Conservation (phyloP, 2,888 invertebrate species). For the Clanis bilineata region DNA sequence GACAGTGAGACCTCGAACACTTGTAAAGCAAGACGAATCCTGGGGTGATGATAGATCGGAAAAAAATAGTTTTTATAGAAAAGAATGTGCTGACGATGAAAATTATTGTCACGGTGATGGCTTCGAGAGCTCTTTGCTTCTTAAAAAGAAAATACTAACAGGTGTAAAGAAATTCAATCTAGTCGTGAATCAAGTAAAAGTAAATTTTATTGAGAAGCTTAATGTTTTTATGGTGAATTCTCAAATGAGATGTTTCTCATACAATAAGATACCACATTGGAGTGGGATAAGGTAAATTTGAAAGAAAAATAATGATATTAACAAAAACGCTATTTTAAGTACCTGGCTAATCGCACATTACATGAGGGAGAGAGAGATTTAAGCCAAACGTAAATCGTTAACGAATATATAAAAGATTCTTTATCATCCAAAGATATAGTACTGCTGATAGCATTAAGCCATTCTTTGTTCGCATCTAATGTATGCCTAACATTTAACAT, state of each 20-base stretch:
- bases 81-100: slow-evolving; percentile 41
- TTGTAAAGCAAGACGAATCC: slow-evolving; percentile 73
- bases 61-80: slow-evolving; percentile 34
- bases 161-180: not conserved
- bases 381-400: too few relatives aligned
- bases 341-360: too few relatives aligned
- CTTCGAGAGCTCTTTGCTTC: not conserved
- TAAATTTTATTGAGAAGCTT: too few relatives aligned
- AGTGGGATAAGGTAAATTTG: too few relatives aligned
- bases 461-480: slow-evolving; percentile 21
- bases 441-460: slow-evolving; percentile 12
- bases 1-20: slow-evolving; percentile 50
- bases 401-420: not conserved
- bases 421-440: not conserved
- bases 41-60: slow-evolving; percentile 37
- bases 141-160: not conserved
- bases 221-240: too few relatives aligned
- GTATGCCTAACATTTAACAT: slow-evolving; percentile 13
- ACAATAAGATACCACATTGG: too few relatives aligned
- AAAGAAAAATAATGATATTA: too few relatives aligned
- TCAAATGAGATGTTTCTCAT: too few relatives aligned
- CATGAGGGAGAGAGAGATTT: too few relatives aligned
- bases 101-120: not conserved
- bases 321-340: too few relatives aligned
- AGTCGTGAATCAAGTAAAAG: too few relatives aligned